These are phyloP conservation scores for Bombus waltoni DNA, from an alignment of 1,140 invertebrate species.

Conservation along the genomic window DNA sequence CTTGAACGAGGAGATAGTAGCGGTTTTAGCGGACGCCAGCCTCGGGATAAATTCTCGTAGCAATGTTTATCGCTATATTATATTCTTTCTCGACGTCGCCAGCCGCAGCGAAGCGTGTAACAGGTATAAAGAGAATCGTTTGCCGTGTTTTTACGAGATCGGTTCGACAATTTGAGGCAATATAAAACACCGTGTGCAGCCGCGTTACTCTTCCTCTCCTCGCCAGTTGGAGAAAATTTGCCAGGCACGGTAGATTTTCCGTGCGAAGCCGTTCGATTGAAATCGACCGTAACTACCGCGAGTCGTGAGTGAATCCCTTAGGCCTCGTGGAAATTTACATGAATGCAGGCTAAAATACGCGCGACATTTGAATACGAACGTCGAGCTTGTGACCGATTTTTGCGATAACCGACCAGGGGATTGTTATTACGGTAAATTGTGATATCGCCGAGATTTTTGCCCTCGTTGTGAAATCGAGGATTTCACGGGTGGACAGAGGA, in stretches of 20 bases:
- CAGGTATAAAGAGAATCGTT: slow-evolving; percentile 34
- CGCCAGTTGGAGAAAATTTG: not conserved
- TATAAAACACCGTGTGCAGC: slow-evolving; percentile 22
- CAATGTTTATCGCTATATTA: slow-evolving; percentile 28
- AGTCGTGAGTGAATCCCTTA: not conserved
- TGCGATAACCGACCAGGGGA: not conserved
- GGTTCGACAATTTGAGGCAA: slow-evolving; percentile 30
- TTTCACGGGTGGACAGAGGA: not conserved
- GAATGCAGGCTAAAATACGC: not conserved
- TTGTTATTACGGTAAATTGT: slow-evolving; percentile 20
- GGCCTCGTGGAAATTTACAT: not conserved
- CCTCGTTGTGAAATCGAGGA: not conserved
- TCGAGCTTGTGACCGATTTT: not conserved
- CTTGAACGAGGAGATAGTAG: not conserved
- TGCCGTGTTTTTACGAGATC: slow-evolving; percentile 28
- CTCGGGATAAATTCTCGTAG: not conserved
- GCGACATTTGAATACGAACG: slow-evolving; percentile 27
- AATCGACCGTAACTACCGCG: not conserved
- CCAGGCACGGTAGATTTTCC: not conserved
- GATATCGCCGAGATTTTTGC: not conserved
- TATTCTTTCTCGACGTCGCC: not conserved
- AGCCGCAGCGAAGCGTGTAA: slow-evolving; percentile 31
- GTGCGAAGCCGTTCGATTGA: not conserved
- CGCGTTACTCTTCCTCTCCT: not conserved
- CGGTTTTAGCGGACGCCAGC: not conserved